phyloP scores from a whole-genome alignment of 2,113 vertebrate species.

The Alaudala cheleensis region DNA sequence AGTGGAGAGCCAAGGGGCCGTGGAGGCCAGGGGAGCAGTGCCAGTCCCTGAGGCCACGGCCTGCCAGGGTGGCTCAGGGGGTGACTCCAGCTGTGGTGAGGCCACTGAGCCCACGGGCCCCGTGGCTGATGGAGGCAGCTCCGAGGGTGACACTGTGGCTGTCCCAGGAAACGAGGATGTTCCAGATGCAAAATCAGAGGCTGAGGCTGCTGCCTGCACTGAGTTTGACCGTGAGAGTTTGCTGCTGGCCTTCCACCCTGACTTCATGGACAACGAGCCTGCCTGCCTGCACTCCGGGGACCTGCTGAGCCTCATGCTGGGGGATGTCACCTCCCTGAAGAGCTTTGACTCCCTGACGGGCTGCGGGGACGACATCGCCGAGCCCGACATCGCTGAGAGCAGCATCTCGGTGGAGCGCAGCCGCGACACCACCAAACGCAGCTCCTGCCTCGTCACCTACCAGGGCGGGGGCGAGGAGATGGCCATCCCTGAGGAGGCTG shows the following conservation, averaged over 20 bases:
- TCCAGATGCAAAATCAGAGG: not conserved
- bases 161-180: not conserved
- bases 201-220: conserved; percentile 8
- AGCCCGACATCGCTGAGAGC: conserved; percentile 92
- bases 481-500: conserved; percentile 89
- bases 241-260: conserved; percentile 63
- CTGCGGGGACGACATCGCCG: conserved; percentile 95
- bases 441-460: conserved; percentile 93
- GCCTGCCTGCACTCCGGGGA: conserved; percentile 77
- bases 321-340: conserved; percentile 92
- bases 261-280: conserved; percentile 25
- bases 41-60: not conserved
- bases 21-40: not conserved
- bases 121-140: fast-evolving
- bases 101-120: not conserved
- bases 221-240: conserved; percentile 53
- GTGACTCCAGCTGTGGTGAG: not conserved
- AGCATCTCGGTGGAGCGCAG: conserved; percentile 85
- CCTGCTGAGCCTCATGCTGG: conserved; percentile 85
- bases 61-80: not conserved
- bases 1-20: not conserved
- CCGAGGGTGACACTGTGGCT: not conserved
- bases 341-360: conserved; percentile 97
- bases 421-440: conserved; percentile 84
- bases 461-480: conserved; percentile 98